phyloP scores from a whole-genome alignment of 1,140 invertebrate genomes.

The Lepidurus packardi region DNA sequence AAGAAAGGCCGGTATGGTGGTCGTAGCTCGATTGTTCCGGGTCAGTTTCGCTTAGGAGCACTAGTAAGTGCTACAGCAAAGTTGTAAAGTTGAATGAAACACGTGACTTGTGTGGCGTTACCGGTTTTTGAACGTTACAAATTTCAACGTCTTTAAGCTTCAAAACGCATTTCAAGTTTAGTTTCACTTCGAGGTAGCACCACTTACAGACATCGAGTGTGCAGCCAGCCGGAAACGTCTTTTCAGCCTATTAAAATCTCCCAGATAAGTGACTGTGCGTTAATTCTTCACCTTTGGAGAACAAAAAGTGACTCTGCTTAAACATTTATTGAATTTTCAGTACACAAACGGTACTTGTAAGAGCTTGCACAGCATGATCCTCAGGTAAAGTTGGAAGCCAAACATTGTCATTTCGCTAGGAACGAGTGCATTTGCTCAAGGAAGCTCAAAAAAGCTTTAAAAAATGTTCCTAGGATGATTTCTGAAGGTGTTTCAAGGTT shows the following conservation, averaged over 20 bases:
- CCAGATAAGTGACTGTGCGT: not conserved
- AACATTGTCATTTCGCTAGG: not conserved
- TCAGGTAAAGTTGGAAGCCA: not conserved
- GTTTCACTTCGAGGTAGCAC: not conserved
- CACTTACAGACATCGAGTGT: not conserved
- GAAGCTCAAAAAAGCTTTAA: no score
- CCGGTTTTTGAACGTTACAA: not conserved
- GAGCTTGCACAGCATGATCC: not conserved
- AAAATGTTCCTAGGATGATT: no score
- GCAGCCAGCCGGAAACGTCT: not conserved
- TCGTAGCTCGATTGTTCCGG: constrained; percentile 6
- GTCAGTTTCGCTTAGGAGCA: not conserved
- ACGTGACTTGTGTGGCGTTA: no score
- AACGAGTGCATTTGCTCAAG: no score
- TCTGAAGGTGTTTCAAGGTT: no score
- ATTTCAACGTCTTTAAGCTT: not conserved
- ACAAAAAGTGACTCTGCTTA: not conserved
- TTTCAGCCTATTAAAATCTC: not conserved
- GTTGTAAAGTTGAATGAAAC: no score
- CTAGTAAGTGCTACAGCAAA: no score
- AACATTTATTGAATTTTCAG: not conserved
- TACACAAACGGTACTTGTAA: not conserved
- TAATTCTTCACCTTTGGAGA: not conserved
- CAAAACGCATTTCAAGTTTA: not conserved
- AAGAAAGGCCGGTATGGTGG: not conserved